These are phyloP conservation scores for Lasaia peninsularis DNA, from an alignment of 1,140 invertebrate genomes.

Conservation along the genomic window DNA sequence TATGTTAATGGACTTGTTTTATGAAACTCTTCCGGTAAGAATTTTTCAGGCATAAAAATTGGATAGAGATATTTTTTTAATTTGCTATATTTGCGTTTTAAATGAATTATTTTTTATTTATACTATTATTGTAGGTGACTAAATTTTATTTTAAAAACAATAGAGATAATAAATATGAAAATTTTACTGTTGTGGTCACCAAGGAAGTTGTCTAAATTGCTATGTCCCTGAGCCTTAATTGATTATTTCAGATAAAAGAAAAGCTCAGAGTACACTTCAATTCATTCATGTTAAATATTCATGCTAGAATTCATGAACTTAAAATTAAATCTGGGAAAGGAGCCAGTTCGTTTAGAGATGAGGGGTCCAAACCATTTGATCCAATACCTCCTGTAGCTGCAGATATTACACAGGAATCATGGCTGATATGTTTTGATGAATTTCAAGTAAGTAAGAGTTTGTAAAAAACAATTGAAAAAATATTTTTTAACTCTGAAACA, in stretches of 20 bases:
- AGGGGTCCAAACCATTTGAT: conserved; percentile 89
- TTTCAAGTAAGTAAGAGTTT: conserved; percentile 88
- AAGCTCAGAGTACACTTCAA: conserved; percentile 89
- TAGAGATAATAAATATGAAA: too few relatives aligned
- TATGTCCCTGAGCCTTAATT: too few relatives aligned
- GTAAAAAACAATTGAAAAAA: too few relatives aligned
- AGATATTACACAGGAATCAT: conserved; percentile 89
- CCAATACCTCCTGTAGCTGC: conserved; percentile 96
- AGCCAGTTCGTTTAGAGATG: conserved; percentile 81
- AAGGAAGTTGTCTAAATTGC: too few relatives aligned
- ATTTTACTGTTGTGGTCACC: too few relatives aligned
- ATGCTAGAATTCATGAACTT: conserved; percentile 89
- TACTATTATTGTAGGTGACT: neutral
- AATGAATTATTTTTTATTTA: conserved; percentile 16
- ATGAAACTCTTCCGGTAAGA: conserved; percentile 81
- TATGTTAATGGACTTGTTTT: conserved; percentile 99
- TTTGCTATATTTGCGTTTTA: too few relatives aligned
- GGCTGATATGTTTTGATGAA: conserved; percentile 99
- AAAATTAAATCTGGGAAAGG: conserved; percentile 83
- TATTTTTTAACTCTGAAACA: too few relatives aligned
- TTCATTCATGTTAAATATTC: conserved; percentile 98
- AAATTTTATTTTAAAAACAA: too few relatives aligned
- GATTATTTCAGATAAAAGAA: conserved; percentile 42
- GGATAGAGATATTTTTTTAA: too few relatives aligned
- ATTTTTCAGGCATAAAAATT: too few relatives aligned